A percentile compares a stretch with the other conserved stretches of the same genome.
Evolutionary conservation across 2,113 vertebrate species (phyloP).

Genomic region (Phylloscopus trochiloides): DNA sequence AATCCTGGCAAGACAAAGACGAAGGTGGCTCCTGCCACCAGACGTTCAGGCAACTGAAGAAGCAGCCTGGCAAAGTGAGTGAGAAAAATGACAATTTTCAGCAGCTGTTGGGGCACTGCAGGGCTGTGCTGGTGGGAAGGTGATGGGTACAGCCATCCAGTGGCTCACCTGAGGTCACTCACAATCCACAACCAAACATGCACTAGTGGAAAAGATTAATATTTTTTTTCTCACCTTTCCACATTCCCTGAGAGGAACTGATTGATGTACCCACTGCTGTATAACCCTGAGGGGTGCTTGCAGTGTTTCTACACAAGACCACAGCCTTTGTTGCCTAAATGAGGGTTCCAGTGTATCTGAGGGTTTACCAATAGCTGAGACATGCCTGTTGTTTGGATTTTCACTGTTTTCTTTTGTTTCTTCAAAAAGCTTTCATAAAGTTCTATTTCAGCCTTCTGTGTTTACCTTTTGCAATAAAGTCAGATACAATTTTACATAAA

Average conservation of each 20-base stretch:
- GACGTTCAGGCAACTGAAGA: neutral
- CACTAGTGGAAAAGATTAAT: neutral
- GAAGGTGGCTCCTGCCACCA: neutral
- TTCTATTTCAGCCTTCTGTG: too few relatives aligned
- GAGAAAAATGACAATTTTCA: neutral
- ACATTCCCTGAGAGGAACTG: neutral
- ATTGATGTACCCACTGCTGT: fast-evolving
- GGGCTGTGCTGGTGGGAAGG: neutral
- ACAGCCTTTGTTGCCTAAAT: neutral
- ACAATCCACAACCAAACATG: neutral
- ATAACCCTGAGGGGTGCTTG: neutral
- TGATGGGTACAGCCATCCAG: neutral
- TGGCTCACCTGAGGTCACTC: neutral
- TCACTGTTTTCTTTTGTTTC: too few relatives aligned
- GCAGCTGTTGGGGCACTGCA: neutral
- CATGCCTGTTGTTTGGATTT: too few relatives aligned
- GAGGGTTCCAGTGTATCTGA: neutral
- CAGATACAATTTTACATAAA: too few relatives aligned
- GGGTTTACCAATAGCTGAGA: neutral
- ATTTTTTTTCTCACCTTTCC: neutral
- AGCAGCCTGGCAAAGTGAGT: neutral
- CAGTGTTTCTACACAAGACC: neutral
- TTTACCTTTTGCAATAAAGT: too few relatives aligned
- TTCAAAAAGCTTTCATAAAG: too few relatives aligned
- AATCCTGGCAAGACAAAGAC: neutral